Conservation (phyloP, 2,797 vertebrate genomes). For the Coendou prehensilis region DNA sequence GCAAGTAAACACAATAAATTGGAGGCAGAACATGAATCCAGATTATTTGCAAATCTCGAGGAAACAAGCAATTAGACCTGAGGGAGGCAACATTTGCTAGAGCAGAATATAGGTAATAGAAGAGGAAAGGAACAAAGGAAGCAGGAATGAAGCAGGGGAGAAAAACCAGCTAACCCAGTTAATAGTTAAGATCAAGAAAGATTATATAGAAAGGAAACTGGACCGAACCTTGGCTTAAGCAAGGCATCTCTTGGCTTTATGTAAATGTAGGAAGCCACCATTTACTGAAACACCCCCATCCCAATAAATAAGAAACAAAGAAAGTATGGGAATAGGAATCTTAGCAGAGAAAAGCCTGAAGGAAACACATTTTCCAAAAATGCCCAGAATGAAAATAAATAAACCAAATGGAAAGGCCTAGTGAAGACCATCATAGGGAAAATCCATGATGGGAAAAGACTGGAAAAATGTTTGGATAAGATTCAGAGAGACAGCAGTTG, state of each 20-base stretch:
- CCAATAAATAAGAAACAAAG: background rate
- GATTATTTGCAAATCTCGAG: background rate
- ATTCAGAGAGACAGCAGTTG: background rate
- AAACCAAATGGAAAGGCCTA: background rate
- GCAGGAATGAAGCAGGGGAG: background rate
- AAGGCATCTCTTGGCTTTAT: background rate
- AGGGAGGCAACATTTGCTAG: background rate
- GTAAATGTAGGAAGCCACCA: background rate
- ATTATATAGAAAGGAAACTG: background rate
- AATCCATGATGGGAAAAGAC: conserved; percentile 1
- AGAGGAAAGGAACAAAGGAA: background rate
- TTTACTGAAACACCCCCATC: background rate
- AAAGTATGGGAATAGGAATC: background rate
- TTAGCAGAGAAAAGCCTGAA: background rate
- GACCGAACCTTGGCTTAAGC: background rate
- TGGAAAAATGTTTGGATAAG: background rate
- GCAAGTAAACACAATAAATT: background rate
- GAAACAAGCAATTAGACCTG: background rate
- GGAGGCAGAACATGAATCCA: background rate
- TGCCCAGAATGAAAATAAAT: background rate
- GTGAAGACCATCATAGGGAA: conserved; percentile 13
- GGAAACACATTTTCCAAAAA: conserved; percentile 48
- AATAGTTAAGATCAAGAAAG: background rate
- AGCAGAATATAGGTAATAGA: background rate
- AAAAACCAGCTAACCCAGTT: background rate